Percentiles rank a stretch among this genome's conserved stretches.
phyloP scores from a whole-genome alignment of 2,113 vertebrate species.

The Cryptotis parvus region DNA sequence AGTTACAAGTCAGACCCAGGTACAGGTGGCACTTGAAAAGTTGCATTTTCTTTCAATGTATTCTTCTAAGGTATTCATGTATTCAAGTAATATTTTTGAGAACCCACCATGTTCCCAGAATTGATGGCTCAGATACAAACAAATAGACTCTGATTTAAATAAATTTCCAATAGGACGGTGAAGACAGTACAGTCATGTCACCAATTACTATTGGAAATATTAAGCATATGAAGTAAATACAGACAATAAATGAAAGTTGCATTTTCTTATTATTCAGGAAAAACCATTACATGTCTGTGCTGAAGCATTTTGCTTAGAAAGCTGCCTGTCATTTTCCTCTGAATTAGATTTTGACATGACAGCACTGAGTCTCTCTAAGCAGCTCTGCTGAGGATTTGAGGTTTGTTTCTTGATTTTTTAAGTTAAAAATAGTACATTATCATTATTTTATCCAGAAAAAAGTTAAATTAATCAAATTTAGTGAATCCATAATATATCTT shows the following conservation, averaged over 20 bases:
- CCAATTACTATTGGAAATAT: constrained; percentile 59
- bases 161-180: background rate
- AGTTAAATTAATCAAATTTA: background rate
- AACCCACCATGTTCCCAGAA: background rate
- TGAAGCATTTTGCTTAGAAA: constrained; percentile 35
- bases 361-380: constrained; percentile 30
- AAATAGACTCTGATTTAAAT: background rate
- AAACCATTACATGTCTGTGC: background rate
- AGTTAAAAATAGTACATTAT: background rate
- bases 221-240: background rate
- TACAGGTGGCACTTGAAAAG: background rate
- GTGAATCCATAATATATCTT: background rate
- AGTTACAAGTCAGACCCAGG: background rate
- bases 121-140: background rate
- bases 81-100: constrained; percentile 56
- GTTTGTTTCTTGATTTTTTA: constrained; percentile 13
- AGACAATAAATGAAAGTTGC: constrained; percentile 21
- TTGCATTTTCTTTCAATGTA: background rate
- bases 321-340: constrained; percentile 28
- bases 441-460: background rate
- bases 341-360: background rate
- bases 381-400: background rate
- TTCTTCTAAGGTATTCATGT: background rate
- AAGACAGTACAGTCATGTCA: constrained; percentile 25
- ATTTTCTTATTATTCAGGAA: constrained; percentile 57